Conservation (phyloP, 2,113 vertebrate species). For the Tyrannus savana region DNA sequence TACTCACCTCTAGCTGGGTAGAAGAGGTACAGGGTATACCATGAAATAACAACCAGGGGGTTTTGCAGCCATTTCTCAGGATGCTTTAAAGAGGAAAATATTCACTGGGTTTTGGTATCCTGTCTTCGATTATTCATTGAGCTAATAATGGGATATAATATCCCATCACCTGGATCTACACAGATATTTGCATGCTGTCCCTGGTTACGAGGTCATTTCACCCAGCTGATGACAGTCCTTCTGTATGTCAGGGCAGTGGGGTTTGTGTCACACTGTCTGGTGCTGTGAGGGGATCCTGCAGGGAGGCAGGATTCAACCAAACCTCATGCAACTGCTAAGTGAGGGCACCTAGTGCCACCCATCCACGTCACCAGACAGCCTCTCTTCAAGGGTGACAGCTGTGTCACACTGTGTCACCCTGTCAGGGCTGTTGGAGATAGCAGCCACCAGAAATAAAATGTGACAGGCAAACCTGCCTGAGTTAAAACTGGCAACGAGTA, state of each 20-base stretch:
- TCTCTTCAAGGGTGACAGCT: not conserved
- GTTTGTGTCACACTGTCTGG: not conserved
- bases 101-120: not conserved
- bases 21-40: accelerated
- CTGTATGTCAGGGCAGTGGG: not conserved
- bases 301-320: not conserved
- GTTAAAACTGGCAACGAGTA: not conserved
- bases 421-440: not conserved
- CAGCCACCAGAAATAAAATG: not conserved
- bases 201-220: not conserved
- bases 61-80: not conserved
- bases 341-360: not conserved
- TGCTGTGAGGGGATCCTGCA: not conserved
- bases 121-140: not conserved
- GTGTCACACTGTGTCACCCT: not conserved
- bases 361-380: accelerated
- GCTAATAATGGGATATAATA: not conserved
- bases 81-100: not conserved
- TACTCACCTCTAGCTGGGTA: not conserved
- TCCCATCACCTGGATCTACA: not conserved
- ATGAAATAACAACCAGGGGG: not conserved
- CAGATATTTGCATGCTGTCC: not conserved
- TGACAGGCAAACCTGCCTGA: not conserved
- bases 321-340: accelerated
- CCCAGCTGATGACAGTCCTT: not conserved